Base-by-base conservation (phyloP, 2,797 vertebrate genomes). In the Odontamblyopus rebecca region DNA sequence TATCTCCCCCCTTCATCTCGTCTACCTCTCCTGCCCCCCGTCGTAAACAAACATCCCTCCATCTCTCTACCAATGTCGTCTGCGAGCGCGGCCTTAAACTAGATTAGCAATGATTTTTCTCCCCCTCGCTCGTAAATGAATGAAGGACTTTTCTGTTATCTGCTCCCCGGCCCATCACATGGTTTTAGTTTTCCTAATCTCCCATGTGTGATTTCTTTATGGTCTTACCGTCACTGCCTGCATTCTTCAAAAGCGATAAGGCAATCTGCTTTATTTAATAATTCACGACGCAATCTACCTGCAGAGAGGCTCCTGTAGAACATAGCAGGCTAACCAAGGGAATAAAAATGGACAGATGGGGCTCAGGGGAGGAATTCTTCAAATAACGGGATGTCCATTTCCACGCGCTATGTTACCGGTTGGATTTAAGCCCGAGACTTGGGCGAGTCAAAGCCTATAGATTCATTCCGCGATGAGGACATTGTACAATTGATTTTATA, bases 271-370 rank as follows among this genome's bases (percentile, higher is more conserved):
- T 84, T 77, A 85, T 90, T 94, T 73, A 93, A 94, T 93, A 91
- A 93, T 93, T 92, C 87, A 94, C 71, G 30, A 85, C 69, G 84
- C 89, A 91, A 92, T 93, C 89, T 89, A 87, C 81, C 80, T 85
- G 72, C 32, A 67, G 78, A 67, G 70, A 60, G 51, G 78, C 85
- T 71, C 82, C 78, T 65, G 82, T 80, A 4, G 50, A 78, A 67
- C 70, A 32, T 19, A 69, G 13, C 65, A 30, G 75, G 78, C 57
- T 74, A 71, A 54, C 16, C 11, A 38, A 74, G 79, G 74, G 68
- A 71, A 81, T 72, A 86, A 82, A 87, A 75, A 87, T 69, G 77
- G 79, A 84, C 71, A 87, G 76, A 87, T 79, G 53, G 53, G 70
- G 19, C 41, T 73, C 62, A 38, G 63, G 61, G 69, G 64, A 79